phyloP scores from a whole-genome alignment of 2,888 invertebrate genomes.

The Pheosia tremula region DNA sequence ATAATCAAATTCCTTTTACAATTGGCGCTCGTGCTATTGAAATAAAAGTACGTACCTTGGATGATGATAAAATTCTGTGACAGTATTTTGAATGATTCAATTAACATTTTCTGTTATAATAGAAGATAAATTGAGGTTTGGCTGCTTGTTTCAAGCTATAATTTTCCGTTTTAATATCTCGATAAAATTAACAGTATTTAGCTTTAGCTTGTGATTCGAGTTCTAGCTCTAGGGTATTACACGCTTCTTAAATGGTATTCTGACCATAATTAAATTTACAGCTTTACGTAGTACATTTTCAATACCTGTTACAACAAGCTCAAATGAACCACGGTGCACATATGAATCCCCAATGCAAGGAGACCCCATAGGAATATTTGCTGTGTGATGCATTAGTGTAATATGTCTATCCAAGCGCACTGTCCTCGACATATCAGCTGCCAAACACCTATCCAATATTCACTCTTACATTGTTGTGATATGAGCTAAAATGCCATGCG shows the following conservation, averaged over 20 bases:
- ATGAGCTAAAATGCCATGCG: conserved; percentile 12
- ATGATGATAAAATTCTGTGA: neutral
- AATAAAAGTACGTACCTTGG: neutral
- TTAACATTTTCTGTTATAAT: neutral
- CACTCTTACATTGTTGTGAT: neutral
- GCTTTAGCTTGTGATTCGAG: no score
- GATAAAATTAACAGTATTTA: no score
- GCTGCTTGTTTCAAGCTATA: neutral
- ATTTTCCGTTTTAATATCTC: no score
- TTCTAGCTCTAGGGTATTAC: no score
- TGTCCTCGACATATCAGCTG: conserved; percentile 8
- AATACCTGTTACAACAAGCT: no score
- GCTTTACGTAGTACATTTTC: no score
- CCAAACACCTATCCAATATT: conserved; percentile 4
- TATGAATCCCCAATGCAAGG: conserved; percentile 21
- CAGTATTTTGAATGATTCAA: neutral
- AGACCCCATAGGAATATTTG: conserved; percentile 43
- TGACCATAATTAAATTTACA: no score
- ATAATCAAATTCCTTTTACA: conserved; percentile 24
- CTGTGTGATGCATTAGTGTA: conserved; percentile 48
- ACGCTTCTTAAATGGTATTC: no score
- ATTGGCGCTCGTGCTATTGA: neutral
- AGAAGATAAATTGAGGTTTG: neutral
- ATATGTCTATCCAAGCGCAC: conserved; percentile 17
- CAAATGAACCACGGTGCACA: neutral